Evolutionary conservation across 2,113 vertebrate species (phyloP).

Genomic region (Microtus ochrogaster): DNA sequence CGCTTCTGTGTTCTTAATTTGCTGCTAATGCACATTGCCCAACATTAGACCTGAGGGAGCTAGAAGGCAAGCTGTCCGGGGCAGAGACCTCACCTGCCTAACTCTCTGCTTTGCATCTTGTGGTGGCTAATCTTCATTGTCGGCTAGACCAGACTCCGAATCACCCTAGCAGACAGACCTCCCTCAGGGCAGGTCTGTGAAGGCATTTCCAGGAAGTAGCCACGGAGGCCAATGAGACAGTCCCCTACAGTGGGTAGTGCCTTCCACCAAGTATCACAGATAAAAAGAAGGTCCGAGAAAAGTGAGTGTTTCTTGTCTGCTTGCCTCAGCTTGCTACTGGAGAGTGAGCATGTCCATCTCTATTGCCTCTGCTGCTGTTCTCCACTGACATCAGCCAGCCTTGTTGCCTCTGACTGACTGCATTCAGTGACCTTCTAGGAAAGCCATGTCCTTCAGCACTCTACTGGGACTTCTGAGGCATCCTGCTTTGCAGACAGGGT

Average conservation of each 20-base stretch:
- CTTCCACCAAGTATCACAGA: neutral
- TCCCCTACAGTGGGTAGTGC: neutral
- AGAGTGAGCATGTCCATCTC: neutral
- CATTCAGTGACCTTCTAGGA: neutral
- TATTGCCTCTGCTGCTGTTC: neutral
- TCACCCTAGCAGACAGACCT: neutral
- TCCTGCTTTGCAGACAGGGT: neutral
- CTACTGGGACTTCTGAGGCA: neutral
- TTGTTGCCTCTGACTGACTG: neutral
- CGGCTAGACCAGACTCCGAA: neutral
- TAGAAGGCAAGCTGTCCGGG: neutral
- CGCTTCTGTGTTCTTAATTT: conserved; percentile 13
- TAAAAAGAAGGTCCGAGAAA: neutral
- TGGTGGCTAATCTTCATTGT: neutral
- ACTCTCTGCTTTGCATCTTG: neutral
- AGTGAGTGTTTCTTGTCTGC: neutral
- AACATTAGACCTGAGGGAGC: neutral
- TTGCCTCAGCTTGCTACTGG: neutral
- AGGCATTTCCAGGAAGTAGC: neutral
- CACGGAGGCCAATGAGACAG: neutral
- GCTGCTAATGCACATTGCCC: neutral
- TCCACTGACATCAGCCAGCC: neutral
- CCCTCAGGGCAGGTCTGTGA: neutral
- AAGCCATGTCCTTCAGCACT: neutral
- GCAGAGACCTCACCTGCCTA: neutral